Evolutionary conservation across 2,888 invertebrate genomes (phyloP).

Genomic region (Nephrotoma flavescens): DNA sequence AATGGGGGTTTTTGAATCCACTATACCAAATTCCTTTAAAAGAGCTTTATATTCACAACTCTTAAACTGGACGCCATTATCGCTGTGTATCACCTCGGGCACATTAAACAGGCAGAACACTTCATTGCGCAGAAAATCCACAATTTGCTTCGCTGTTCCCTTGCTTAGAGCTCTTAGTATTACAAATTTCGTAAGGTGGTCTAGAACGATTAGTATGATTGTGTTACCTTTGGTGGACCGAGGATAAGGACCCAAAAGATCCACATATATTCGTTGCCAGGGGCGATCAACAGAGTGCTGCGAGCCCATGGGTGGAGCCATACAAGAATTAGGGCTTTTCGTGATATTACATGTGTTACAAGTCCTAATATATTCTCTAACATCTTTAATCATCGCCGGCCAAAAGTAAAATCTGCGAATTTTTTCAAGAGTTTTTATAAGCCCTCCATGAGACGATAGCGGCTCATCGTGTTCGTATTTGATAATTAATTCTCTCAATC

Average conservation of each 20-base stretch:
- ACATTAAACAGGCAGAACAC: constrained; percentile 13
- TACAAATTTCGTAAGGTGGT: constrained; percentile 10
- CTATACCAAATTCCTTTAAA: constrained; percentile 10
- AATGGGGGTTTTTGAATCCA: constrained; percentile 12
- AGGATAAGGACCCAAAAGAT: neutral
- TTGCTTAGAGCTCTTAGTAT: constrained; percentile 5
- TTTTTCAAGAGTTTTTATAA: no score
- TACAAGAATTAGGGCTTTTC: constrained; percentile 2
- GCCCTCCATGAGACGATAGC: neutral
- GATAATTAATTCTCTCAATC: neutral
- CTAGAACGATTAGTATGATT: constrained; percentile 6
- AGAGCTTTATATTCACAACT: constrained; percentile 4
- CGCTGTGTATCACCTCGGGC: constrained; percentile 12
- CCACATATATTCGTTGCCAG: neutral
- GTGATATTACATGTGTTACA: constrained; percentile 9
- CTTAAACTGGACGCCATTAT: constrained; percentile 18
- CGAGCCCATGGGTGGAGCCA: constrained; percentile 9
- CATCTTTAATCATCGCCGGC: constrained; percentile 10
- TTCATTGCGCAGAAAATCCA: constrained; percentile 11
- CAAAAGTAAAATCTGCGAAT: neutral
- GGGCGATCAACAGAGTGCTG: neutral
- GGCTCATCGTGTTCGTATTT: neutral
- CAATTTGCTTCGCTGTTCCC: constrained; percentile 5
- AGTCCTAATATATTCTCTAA: constrained; percentile 2
- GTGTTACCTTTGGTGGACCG: constrained; percentile 3